Conservation (phyloP, 1,140 invertebrate species). For the Eriocheir sinensis region DNA sequence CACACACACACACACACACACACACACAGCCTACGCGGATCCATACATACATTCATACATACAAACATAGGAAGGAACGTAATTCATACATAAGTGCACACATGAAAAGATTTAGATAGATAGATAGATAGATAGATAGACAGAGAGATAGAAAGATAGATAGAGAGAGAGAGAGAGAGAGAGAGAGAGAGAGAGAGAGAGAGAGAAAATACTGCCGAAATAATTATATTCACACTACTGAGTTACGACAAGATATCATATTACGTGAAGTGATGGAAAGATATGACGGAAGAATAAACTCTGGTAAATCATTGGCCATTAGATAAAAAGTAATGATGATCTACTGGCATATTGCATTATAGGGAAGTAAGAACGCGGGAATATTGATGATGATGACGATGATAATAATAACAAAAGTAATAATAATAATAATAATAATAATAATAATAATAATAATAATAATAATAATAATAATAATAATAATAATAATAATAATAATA, state of each 20-base stretch:
- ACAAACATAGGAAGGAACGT: no score
- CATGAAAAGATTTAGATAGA: background rate
- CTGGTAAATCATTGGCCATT: background rate
- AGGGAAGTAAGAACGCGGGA: background rate
- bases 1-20: background rate
- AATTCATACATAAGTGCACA: no score
- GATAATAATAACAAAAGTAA: background rate
- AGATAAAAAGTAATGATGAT: background rate
- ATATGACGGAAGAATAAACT: background rate
- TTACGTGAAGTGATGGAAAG: background rate
- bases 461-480: no score
- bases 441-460: no score
- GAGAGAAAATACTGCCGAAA: background rate
- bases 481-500: no score
- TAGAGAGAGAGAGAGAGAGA: slow-evolving; percentile 55
- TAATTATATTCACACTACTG: background rate
- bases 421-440: no score
- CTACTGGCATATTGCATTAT: background rate
- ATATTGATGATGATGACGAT: background rate
- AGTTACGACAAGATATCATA: background rate
- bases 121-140: background rate
- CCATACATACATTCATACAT: no score
- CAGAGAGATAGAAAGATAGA: slow-evolving; percentile 49
- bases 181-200: slow-evolving; percentile 15
- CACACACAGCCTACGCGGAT: background rate